Percentiles rank a stretch among this genome's conserved stretches.
Conservation (phyloP, 2,113 vertebrate species). For the Brevimyrus niger region DNA sequence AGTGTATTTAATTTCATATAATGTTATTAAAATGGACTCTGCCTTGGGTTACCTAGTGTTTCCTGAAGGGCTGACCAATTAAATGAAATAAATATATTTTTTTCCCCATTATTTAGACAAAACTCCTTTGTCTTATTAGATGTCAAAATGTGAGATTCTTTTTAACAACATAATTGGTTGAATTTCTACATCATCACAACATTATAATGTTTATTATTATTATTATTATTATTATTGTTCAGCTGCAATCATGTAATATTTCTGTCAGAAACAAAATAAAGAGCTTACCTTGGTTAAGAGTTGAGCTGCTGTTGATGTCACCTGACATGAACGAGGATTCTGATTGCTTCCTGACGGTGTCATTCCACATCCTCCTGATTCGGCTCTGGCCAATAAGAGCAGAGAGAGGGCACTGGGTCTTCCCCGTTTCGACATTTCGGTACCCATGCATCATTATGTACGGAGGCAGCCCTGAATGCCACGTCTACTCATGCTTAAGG, state of each 20-base stretch:
- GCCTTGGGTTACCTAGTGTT: neutral
- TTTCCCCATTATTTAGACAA: neutral
- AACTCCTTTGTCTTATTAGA: neutral
- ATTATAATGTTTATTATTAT: neutral
- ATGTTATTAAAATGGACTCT: neutral
- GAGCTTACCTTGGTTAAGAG: constrained; percentile 97
- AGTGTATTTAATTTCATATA: neutral
- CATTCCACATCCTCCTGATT: constrained; percentile 99
- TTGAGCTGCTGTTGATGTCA: constrained; percentile 99
- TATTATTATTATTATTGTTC: neutral
- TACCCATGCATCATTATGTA: neutral
- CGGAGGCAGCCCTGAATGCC: neutral
- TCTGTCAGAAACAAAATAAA: neutral
- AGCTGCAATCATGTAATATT: neutral
- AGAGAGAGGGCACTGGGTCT: constrained; percentile 25
- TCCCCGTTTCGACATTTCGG: neutral
- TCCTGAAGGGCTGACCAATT: neutral
- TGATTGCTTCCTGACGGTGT: constrained; percentile 98
- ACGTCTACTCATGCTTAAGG: neutral
- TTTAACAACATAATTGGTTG: neutral
- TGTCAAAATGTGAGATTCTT: neutral
- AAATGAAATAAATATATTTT: neutral
- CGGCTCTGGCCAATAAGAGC: constrained; percentile 73
- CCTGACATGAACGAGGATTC: constrained; percentile 99
- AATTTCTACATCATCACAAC: neutral